These are phyloP conservation scores for Lepus europaeus DNA, from an alignment of 2,113 vertebrate genomes.

Conservation along the genomic window DNA sequence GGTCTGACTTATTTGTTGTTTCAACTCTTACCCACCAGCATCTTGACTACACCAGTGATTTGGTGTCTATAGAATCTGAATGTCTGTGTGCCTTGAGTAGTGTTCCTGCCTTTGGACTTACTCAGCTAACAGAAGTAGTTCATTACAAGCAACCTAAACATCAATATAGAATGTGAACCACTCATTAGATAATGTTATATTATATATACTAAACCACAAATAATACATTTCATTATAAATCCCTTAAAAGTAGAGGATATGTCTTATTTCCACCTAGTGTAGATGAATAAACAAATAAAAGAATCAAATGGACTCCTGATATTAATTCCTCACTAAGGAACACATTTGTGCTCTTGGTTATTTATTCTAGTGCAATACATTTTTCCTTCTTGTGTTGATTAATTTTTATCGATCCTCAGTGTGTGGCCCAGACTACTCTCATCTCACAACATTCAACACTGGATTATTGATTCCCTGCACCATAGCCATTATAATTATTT, in stretches of 20 bases:
- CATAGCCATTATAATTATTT: not conserved
- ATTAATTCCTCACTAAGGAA: conserved; percentile 2
- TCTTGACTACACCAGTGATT: not conserved
- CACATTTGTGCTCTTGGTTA: not conserved
- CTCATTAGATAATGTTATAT: not conserved
- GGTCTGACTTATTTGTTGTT: not conserved
- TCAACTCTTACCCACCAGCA: not conserved
- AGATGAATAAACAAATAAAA: conserved; percentile 27
- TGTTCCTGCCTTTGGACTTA: not conserved
- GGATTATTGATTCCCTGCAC: conserved; percentile 35
- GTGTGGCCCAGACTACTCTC: not conserved
- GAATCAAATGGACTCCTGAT: not conserved
- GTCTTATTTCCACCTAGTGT: not conserved
- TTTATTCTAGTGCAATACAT: not conserved
- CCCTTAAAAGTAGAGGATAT: not conserved
- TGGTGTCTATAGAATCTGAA: not conserved
- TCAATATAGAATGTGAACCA: not conserved
- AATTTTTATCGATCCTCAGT: conserved; percentile 56
- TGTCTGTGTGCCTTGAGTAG: not conserved
- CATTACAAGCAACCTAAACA: conserved; percentile 2
- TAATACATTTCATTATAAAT: not conserved
- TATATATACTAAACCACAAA: conserved; percentile 6
- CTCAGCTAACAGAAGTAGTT: not conserved
- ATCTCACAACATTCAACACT: not conserved
- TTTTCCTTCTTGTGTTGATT: conserved; percentile 58